Conservation (phyloP, 2,113 vertebrate genomes). For the Ptilonorhynchus violaceus region DNA sequence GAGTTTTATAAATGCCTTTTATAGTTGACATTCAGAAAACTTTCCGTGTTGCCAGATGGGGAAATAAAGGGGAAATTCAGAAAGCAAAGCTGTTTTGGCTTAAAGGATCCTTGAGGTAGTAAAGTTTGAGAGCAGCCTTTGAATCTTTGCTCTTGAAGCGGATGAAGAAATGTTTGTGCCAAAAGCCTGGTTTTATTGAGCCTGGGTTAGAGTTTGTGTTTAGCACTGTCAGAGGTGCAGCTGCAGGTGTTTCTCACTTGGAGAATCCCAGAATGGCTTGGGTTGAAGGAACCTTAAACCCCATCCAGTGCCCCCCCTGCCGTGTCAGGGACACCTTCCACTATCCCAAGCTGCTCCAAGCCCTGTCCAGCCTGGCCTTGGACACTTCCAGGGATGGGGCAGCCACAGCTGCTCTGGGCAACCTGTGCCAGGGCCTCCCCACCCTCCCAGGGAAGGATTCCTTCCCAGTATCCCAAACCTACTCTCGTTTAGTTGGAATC, state of each 20-base stretch:
- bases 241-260: background rate
- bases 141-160: background rate
- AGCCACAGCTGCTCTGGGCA: background rate
- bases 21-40: background rate
- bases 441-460: background rate
- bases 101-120: background rate
- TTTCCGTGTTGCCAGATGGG: background rate
- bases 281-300: background rate
- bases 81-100: background rate
- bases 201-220: background rate
- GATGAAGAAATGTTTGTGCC: background rate
- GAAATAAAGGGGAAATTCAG: background rate
- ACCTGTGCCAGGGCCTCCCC: background rate
- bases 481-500: background rate
- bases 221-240: background rate
- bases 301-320: background rate
- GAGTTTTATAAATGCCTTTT: conserved; percentile 29
- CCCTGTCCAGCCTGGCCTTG: background rate
- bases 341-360: background rate
- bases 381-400: background rate
- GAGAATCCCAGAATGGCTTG: background rate
- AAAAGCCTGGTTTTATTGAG: background rate
- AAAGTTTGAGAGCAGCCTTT: background rate
- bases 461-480: background rate
- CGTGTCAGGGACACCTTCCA: background rate